Evolutionary conservation across 2,113 vertebrate genomes (phyloP), one percentile per base, ranked within the genome.

Genomic region (Nicator chloris): DNA sequence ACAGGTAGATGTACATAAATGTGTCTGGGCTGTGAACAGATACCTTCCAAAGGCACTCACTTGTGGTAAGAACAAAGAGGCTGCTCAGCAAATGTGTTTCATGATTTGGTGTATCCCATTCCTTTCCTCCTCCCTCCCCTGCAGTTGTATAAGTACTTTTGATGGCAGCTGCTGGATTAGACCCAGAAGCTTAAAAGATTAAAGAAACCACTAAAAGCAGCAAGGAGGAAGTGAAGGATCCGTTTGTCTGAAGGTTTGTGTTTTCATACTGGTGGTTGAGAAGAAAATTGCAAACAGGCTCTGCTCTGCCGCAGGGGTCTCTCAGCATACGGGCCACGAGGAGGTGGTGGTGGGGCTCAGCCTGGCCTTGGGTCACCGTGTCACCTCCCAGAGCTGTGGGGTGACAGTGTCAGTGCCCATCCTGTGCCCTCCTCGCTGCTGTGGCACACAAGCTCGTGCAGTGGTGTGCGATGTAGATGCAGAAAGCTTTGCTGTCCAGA

Each of bases 141-240:
- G 85, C 79, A 95, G 70, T 97, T 97, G 88, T 96, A 4, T 98
- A 97, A 98, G 96, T 98, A 94, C 92, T 97, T 96, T 96, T 97
- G 94, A 97, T 97, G 97, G 96, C 93, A 97, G 96, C 97, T 97
- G 97, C 95, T 96, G 95, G 97, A 96, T 97, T 97, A 98, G 97
- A 96, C 97, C 98, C 90, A 97, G 91, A 94, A 98, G 98, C 98
- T 98, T 98, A 97, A 98, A 98, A 98, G 98, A 99, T 98, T 98
- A 98, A 98, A 98, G 95, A 93, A 97, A 97, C 96, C 96, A 98
- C 98, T 98, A 97, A 98, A 97, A 97, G 97, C 96, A 95, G 97
- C 95, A 81, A 96, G 96, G 91, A 97, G 96, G 97, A 98, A 98
- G 97, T 88, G 82, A 96, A 97, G 97, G 97, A 93, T 96, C 92